Evolutionary conservation across 2,797 vertebrate genomes (phyloP), one percentile per base, ranked within the genome.

Genomic region (Argyrosomus regius): DNA sequence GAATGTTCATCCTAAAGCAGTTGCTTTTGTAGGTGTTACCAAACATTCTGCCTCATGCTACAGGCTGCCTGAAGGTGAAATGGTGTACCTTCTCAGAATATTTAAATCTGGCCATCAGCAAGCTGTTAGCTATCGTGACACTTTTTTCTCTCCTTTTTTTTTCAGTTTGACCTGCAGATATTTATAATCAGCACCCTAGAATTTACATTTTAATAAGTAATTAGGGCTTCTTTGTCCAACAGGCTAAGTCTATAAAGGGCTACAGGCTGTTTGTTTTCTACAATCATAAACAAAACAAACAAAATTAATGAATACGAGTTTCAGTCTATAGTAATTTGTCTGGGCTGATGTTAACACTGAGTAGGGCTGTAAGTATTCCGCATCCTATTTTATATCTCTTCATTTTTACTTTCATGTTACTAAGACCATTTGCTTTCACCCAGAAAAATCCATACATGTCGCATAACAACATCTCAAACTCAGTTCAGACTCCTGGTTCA

Each of bases 251-350:
- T 28, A 9, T 69, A 7, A 57, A 59, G 17, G 10, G 31, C 71
- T 68, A 2, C 58, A 18, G 54, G 75, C 72, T 77, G 71, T 84
- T 75, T 84, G 39, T 73, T 77, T 79, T 75, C 63, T 11, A 14
- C 50, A 45, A 28, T 60, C 57, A 77, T 73, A 59, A 81, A 69
- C 31, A 71, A 77, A 64, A 66, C 43, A 71, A 64, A 63, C 64
- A 20, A 35, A 80, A 66, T 75, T 26, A 78, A 73, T 73, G 6
- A 75, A 75, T 39, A 77, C 2, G 56, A 52, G 3, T 83, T 63
- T 66, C 2, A 8, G 12, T 61, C 6, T 62, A 39, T 2, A 39
- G 35, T 39, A 45, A 72, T 75, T 69, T 16, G 39, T 75, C 62
- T 53, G 2, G 22, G 28, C 46, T 48, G 17, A 49, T 63, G 45